Evolutionary conservation across 2,797 vertebrate genomes (phyloP).

Genomic region (Sorex maritimensis): DNA sequence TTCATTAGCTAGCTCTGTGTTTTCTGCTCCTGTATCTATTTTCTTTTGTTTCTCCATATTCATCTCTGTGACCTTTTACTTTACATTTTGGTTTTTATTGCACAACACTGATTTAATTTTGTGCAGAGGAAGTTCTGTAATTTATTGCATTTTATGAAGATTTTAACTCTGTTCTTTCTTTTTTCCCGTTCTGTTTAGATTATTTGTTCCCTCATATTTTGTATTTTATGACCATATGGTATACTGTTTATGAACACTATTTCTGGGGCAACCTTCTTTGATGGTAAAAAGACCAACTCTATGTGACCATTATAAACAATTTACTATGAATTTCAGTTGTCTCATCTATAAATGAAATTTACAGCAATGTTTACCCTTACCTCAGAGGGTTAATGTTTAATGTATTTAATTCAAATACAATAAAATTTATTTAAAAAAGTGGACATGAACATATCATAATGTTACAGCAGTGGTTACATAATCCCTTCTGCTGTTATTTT

Average conservation of each 20-base stretch:
- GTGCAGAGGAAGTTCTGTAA: background rate
- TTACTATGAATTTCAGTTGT: background rate
- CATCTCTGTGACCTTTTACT: constrained; percentile 37
- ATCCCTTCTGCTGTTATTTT: background rate
- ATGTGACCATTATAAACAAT: background rate
- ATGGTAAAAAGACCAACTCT: background rate
- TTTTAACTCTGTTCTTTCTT: constrained; percentile 38
- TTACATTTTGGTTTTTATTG: constrained; percentile 46
- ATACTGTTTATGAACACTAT: background rate
- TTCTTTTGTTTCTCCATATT: constrained; percentile 34
- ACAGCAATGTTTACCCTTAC: too few species aligned
- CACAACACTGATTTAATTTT: constrained; percentile 64
- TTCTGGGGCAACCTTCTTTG: background rate
- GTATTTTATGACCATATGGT: background rate
- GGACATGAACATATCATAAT: background rate
- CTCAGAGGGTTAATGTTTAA: background rate
- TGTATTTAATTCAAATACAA: too few species aligned
- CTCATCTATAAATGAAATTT: constrained; percentile 18
- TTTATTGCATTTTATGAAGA: constrained; percentile 31
- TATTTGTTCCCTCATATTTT: background rate
- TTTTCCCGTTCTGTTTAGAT: background rate
- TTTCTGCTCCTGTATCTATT: background rate
- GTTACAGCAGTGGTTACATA: accelerated
- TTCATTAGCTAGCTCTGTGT: background rate
- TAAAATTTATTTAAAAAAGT: background rate